Conservation (phyloP, 2,113 vertebrate species). For the Crotalus viridis region DNA sequence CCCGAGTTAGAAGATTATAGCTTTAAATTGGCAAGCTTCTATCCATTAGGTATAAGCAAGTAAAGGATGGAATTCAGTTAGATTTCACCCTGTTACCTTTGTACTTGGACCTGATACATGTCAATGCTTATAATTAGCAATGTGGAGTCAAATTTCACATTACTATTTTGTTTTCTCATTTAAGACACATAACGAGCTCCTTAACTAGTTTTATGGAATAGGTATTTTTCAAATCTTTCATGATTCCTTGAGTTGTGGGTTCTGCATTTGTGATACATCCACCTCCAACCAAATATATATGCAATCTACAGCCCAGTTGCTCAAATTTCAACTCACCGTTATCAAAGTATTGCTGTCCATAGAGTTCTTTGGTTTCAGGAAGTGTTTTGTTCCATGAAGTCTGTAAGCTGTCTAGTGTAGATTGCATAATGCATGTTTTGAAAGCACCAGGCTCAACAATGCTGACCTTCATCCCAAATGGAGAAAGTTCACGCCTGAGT, state of each 20-base stretch:
- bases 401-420: not conserved
- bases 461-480: not conserved
- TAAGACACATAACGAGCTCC: not conserved
- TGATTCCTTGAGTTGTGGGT: not conserved
- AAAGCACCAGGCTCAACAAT: not conserved
- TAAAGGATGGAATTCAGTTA: not conserved
- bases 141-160: not conserved
- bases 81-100: not conserved
- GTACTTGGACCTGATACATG: not conserved
- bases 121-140: not conserved
- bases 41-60: not conserved
- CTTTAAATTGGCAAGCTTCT: not conserved
- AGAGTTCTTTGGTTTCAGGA: not conserved
- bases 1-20: not conserved
- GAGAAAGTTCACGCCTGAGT: not conserved
- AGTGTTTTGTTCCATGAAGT: not conserved
- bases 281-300: not conserved
- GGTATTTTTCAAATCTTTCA: not conserved
- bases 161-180: not conserved
- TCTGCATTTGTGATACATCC: not conserved
- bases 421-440: not conserved
- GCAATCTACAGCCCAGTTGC: not conserved
- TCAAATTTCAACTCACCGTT: not conserved
- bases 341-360: not conserved
- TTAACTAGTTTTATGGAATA: not conserved